phyloP scores from a whole-genome alignment of 2,113 vertebrate genomes.

The Copsychus sechellarum region DNA sequence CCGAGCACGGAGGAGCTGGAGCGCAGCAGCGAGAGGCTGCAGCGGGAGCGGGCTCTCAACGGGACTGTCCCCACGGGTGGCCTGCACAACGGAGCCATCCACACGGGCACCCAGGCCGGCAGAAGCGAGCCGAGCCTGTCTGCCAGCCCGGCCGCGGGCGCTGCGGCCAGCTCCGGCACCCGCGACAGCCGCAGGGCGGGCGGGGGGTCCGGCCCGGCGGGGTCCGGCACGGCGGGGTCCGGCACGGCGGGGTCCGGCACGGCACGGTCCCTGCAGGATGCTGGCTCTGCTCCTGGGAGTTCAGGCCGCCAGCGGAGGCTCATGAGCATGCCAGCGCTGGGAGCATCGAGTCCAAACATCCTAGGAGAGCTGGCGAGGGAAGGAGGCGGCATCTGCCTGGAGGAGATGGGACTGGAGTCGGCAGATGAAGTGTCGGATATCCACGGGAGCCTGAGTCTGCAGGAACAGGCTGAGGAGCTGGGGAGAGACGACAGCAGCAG shows the following conservation, averaged over 20 bases:
- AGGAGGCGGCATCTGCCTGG: conserved; percentile 17
- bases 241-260: background rate
- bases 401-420: conserved; percentile 25
- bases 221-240: background rate
- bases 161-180: background rate
- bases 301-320: background rate
- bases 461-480: background rate
- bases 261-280: background rate
- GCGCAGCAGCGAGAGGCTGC: conserved; percentile 50
- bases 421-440: conserved; percentile 47
- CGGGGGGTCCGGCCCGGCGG: background rate
- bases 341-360: conserved; percentile 31
- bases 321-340: background rate
- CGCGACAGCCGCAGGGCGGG: background rate
- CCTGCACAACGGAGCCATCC: conserved; percentile 60
- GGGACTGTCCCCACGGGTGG: conserved; percentile 14
- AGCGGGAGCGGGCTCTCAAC: conserved; percentile 41
- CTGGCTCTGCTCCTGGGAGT: background rate
- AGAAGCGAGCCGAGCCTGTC: background rate
- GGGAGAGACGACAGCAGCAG: background rate
- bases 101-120: background rate
- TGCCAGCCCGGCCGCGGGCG: background rate
- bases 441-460: conserved; percentile 40
- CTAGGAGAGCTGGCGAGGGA: conserved; percentile 7
- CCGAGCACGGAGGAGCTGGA: conserved; percentile 40